Conservation (phyloP, 2,797 vertebrate genomes). For the Sebastes baramenuke region DNA sequence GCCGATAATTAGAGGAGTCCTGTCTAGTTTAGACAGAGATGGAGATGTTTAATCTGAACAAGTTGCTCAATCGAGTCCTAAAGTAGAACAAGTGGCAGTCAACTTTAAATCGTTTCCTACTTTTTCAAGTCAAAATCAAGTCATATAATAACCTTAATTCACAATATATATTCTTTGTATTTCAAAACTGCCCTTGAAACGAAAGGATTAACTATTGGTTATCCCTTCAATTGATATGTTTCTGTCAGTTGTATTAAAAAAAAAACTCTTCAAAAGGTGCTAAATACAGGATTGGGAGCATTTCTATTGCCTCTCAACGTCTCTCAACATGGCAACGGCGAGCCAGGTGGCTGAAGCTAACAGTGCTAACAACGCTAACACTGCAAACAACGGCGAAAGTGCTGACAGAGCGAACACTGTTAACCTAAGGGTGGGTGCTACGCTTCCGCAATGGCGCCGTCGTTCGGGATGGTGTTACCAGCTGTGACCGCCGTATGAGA, state of each 20-base stretch:
- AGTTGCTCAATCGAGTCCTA: neutral
- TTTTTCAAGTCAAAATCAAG: neutral
- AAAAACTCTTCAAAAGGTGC: no score
- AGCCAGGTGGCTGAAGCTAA: no score
- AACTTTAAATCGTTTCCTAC: neutral
- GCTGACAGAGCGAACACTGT: no score
- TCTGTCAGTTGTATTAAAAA: neutral
- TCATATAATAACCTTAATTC: neutral
- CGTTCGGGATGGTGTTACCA: no score
- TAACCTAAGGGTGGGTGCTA: no score
- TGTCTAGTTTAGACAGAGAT: conserved; percentile 36
- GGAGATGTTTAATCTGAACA: conserved; percentile 30
- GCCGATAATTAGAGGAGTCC: conserved; percentile 47
- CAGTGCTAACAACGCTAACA: no score
- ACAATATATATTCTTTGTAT: neutral
- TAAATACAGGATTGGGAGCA: no score
- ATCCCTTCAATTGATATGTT: neutral
- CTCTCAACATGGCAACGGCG: fast-evolving
- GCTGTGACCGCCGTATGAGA: no score
- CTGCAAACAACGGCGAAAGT: no score
- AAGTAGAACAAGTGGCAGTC: neutral
- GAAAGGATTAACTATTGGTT: neutral
- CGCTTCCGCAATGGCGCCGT: no score
- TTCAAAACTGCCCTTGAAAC: neutral
- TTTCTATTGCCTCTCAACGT: no score